A percentile compares a stretch with the other conserved stretches of the same genome.
Evolutionary conservation across 2,113 vertebrate species (phyloP).

Genomic region (Entelurus aequoreus): DNA sequence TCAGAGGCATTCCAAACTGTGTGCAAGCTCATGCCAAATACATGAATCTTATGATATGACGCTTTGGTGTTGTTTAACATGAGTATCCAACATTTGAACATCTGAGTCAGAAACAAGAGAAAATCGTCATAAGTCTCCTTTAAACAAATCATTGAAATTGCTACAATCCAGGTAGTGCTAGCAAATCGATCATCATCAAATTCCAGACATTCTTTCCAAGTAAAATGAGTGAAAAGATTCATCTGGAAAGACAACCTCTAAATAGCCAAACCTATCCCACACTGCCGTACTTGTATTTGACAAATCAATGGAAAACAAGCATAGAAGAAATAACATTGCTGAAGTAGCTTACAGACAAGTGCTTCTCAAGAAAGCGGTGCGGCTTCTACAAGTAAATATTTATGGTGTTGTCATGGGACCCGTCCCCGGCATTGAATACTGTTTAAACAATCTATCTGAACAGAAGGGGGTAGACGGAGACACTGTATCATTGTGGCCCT

Average conservation of each 20-base stretch:
- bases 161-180: background rate
- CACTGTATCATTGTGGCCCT: slow-evolving; percentile 68
- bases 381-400: slow-evolving; percentile 74
- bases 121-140: too few relatives aligned
- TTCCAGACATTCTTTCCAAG: slow-evolving; percentile 28
- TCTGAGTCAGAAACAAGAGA: too few relatives aligned
- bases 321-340: slow-evolving; percentile 35
- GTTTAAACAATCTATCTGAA: slow-evolving; percentile 76
- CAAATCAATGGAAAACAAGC: slow-evolving; percentile 45
- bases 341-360: slow-evolving; percentile 55
- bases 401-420: slow-evolving; percentile 78
- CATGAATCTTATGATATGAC: too few relatives aligned
- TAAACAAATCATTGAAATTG: background rate
- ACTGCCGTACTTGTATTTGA: slow-evolving; percentile 24
- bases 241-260: slow-evolving; percentile 28
- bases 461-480: slow-evolving; percentile 56
- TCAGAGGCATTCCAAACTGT: too few relatives aligned
- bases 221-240: slow-evolving; percentile 27
- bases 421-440: slow-evolving; percentile 65
- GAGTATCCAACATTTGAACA: too few relatives aligned
- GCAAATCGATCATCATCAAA: slow-evolving; percentile 20
- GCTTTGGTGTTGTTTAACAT: too few relatives aligned
- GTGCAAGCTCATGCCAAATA: too few relatives aligned
- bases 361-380: slow-evolving; percentile 42
- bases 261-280: slow-evolving; percentile 40